These are phyloP conservation scores for Argyra leucocephala DNA, from an alignment of 2,888 invertebrate species.

Conservation along the genomic window DNA sequence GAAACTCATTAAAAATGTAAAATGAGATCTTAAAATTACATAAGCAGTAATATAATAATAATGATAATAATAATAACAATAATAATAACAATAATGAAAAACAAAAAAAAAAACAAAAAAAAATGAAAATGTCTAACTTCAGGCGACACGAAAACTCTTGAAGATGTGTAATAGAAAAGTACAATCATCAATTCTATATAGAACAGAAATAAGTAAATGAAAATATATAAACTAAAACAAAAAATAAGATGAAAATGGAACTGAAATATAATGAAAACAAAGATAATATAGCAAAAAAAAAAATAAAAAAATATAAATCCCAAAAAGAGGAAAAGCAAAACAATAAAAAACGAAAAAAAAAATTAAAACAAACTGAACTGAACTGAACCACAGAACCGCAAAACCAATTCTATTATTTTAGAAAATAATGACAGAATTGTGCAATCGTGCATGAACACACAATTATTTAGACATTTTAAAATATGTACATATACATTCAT, in stretches of 20 bases:
- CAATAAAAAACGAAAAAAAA: background rate
- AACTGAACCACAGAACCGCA: slow-evolving; percentile 3
- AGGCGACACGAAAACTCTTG: background rate
- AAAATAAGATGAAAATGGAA: background rate
- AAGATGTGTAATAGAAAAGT: background rate
- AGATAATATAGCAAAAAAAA: background rate
- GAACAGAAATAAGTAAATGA: too few relatives aligned
- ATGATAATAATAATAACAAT: background rate
- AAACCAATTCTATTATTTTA: background rate
- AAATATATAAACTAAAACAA: too few relatives aligned
- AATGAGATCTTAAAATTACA: background rate
- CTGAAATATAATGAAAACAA: too few relatives aligned
- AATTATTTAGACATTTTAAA: background rate
- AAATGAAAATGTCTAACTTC: background rate
- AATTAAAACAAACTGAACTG: background rate
- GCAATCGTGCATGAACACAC: slow-evolving; percentile 4
- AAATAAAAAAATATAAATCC: background rate
- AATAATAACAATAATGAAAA: background rate
- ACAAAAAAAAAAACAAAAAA: background rate
- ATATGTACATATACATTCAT: background rate
- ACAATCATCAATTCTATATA: too few relatives aligned
- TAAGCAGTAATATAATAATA: background rate
- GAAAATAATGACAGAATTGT: slow-evolving; percentile 6
- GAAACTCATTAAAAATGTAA: background rate
- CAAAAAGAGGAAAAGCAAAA: background rate